Base-by-base conservation (phyloP, 2,113 vertebrate genomes). In the Myocastor coypus region DNA sequence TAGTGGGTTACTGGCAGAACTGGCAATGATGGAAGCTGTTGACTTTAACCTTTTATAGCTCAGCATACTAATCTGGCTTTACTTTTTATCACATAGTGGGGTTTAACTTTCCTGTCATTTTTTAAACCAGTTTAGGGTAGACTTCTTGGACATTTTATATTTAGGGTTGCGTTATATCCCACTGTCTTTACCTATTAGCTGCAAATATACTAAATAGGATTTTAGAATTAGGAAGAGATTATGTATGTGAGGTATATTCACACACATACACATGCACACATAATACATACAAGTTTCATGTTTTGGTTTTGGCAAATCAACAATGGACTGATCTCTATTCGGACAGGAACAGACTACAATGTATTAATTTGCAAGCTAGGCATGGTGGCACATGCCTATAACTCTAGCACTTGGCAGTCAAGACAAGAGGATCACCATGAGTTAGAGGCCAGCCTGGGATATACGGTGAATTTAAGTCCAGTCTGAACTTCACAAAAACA, bases 21-120 rank as follows among this genome's bases (percentile, higher is more conserved):
- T 46, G 46, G 46, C 46, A 46, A 46, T 46, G 46, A 5, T 8
- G 8, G 46, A 46, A 46, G 8, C 46, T 46, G 46, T 46, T 46
- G 46, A 46, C 46, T 46, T 8, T 4, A 46, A 46, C 46, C 46
- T 46, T 46, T 46, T 46, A 46, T 8, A 46, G 46, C 46, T 46
- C 46, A 46, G 5, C 46, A 46, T 46, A 46, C 46, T 46, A 46
- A 46, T 46, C 46, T 46, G 46, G 46, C 46, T 46, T 46, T 46
- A 46, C 46, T 46, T 46, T 46, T 46, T 46, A 46, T 46, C 46
- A 46, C 5, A 46, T 46, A 46, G 69, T 37, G 32, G 24, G 22
- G 83, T 84, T 88, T 28, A 82, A 95, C n/a, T 59, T 63, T 17
- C 16, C 87, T 89, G 68, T 9, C 42, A 77, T 46, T 96, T 96